Percentiles rank a stretch among this genome's conserved stretches.
Conservation (phyloP, 2,888 invertebrate genomes). For the Cheiracanthium punctorium region DNA sequence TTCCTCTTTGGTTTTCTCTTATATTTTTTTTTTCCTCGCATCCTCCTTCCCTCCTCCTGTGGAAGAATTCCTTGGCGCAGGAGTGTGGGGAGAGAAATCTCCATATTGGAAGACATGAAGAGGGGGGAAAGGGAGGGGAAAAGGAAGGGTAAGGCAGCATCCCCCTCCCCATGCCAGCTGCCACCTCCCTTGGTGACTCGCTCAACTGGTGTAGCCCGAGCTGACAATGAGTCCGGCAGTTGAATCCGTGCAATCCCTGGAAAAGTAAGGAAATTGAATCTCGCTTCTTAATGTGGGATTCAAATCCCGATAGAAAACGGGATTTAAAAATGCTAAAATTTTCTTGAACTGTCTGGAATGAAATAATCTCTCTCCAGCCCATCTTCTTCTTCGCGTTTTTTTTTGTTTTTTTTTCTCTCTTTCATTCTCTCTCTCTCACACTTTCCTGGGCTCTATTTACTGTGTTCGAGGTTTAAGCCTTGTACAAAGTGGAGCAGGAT, state of each 20-base stretch:
- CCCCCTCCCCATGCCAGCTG: conserved; percentile 37
- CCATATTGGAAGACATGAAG: conserved; percentile 53
- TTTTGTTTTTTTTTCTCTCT: no score
- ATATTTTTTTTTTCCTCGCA: not conserved
- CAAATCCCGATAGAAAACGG: conserved; percentile 18
- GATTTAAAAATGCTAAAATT: conserved; percentile 36
- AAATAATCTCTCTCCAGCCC: not conserved
- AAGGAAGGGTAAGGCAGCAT: no score
- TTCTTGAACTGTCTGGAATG: not conserved
- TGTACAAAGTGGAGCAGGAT: not conserved
- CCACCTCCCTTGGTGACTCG: conserved; percentile 27
- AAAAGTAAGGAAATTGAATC: conserved; percentile 56
- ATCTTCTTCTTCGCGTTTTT: no score
- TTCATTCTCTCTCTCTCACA: no score
- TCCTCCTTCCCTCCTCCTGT: not conserved
- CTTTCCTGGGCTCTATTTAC: not conserved
- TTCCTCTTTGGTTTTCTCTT: conserved; percentile 11
- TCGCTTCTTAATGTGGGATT: conserved; percentile 44
- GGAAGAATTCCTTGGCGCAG: conserved; percentile 15
- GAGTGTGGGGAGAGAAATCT: conserved; percentile 33
- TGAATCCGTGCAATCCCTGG: conserved; percentile 4
- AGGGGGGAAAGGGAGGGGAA: not conserved
- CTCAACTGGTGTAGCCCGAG: conserved; percentile 24
- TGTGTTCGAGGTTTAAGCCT: not conserved
- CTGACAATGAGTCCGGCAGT: conserved; percentile 30